Evolutionary conservation across 2,797 vertebrate species (phyloP), one percentile per base, ranked within the genome.

Genomic region (Sorex maritimensis): DNA sequence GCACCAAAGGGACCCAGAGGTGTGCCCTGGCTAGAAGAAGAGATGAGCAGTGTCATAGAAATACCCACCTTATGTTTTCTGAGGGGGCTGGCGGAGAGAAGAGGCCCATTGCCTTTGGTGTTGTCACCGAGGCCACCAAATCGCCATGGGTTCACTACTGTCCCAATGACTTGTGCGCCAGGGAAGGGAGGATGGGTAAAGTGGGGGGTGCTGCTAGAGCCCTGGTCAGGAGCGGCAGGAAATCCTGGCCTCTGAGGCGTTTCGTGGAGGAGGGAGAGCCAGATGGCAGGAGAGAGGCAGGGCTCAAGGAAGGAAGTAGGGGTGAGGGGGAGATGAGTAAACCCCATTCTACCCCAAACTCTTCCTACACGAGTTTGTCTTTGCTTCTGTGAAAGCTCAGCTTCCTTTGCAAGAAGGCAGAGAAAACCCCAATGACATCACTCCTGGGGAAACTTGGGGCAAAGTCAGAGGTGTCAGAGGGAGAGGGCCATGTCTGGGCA

Each of bases 331-430:
- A 85, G 78, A 52, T 23, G n/a, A 41, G 30, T 46, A 77, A 46
- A 71, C 17, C 24, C 23, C 23, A 19, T n/a, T 24, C 65, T 26
- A 15, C 72, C 28, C 28, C 10, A 55, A 69, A 24, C 34, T 71
- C 61, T 71, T 75, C 79, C 17, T 74, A 61, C 52, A 82, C 49
- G 61, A 69, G 65, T 61, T 58, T 52, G 17, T 85, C 89, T 46
- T 38, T 5, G 14, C 15, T 61, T 61, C 58, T 19, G 46, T 30
- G 71, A 83, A 68, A 95, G 69, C 34, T 19, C 86, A 90, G 11
- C 5, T 17, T 38, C 44, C 73, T 74, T 92, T 63, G 34, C 69
- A 67, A 17, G 8, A n/a, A 63, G 41, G 38, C 1, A 0, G 72
- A 19, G 77, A 38, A 65, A 26, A 44, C 23, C 94, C 84, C 67